A percentile compares a stretch with the other conserved stretches of the same genome.
Conservation (phyloP, 2,113 vertebrate genomes). For the Bambusicola thoracicus region DNA sequence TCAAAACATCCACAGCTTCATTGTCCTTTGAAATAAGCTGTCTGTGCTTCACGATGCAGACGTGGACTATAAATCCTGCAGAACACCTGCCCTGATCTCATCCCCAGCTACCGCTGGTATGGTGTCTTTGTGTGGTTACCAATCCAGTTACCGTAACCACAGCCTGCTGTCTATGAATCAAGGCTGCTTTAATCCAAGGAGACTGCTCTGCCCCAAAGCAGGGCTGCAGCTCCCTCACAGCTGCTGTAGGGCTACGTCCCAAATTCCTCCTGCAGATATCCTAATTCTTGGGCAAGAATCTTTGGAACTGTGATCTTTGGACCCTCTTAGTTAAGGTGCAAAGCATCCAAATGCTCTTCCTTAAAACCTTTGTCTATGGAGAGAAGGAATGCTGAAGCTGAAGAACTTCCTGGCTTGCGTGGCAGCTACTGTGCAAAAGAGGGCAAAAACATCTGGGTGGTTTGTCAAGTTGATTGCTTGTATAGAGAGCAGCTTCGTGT, state of each 20-base stretch:
- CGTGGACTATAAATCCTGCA: neutral
- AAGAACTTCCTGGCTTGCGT: neutral
- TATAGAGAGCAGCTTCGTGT: neutral
- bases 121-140: neutral
- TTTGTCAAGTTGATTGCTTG: conserved; percentile 33
- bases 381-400: neutral
- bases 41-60: neutral
- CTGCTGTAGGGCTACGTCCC: neutral
- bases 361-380: neutral
- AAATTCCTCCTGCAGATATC: neutral
- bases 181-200: neutral
- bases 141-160: neutral
- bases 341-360: neutral
- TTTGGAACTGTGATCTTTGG: neutral
- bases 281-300: neutral
- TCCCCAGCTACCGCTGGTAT: neutral
- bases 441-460: conserved; percentile 18
- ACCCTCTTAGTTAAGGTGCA: neutral
- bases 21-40: neutral
- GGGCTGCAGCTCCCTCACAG: neutral
- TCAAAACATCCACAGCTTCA: neutral
- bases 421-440: neutral
- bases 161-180: neutral
- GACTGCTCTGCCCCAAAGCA: neutral
- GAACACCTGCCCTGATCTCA: conserved; percentile 25